Conservation (phyloP, 2,113 vertebrate genomes). For the Isurus oxyrinchus region DNA sequence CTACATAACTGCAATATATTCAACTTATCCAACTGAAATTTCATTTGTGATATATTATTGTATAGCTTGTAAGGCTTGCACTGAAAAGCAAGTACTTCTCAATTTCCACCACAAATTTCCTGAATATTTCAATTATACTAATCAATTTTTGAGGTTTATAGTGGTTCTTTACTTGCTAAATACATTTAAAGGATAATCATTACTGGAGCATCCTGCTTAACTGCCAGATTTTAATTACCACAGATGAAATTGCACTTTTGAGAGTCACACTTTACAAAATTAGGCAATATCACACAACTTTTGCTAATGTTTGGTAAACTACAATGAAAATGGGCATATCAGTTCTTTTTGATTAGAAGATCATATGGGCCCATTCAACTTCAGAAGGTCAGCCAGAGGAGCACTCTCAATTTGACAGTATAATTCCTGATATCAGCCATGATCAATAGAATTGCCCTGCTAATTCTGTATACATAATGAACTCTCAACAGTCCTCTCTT, state of each 20-base stretch:
- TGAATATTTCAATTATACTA: background rate
- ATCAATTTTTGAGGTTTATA: background rate
- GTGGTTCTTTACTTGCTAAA: background rate
- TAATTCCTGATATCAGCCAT: background rate
- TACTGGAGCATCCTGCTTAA: background rate
- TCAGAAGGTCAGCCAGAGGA: background rate
- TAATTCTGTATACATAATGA: background rate
- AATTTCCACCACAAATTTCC: background rate
- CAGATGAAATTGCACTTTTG: background rate
- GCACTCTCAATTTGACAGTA: background rate
- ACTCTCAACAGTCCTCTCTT: background rate
- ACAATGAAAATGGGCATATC: background rate
- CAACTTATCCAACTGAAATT: background rate
- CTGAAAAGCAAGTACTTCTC: background rate
- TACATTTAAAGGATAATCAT: background rate
- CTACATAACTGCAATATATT: background rate
- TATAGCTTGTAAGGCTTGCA: background rate
- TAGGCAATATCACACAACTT: background rate
- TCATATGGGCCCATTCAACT: background rate
- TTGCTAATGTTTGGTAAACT: background rate
- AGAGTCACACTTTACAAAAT: background rate
- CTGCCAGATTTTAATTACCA: background rate
- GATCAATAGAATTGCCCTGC: background rate
- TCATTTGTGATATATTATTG: background rate
- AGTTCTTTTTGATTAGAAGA: background rate